A percentile compares a stretch with the other conserved stretches of the same genome.
Conservation (phyloP, 2,888 invertebrate genomes). For the Lingula anatina region DNA sequence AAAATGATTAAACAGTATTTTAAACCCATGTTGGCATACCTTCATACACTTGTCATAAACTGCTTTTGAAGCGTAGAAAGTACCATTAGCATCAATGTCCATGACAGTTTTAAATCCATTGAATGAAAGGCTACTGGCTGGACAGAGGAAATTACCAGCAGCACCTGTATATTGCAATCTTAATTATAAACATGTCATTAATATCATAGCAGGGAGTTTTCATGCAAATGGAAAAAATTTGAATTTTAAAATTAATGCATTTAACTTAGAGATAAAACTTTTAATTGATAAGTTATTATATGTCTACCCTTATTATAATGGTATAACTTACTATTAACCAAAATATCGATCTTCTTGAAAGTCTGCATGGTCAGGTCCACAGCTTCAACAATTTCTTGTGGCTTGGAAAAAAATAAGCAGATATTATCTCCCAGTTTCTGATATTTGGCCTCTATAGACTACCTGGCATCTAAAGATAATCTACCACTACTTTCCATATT, state of each 20-base stretch:
- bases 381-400: slow-evolving; percentile 33
- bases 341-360: slow-evolving; percentile 40
- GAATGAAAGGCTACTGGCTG: slow-evolving; percentile 36
- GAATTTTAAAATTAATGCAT: not conserved
- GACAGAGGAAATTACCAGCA: slow-evolving; percentile 48
- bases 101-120: slow-evolving; percentile 49
- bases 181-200: not conserved
- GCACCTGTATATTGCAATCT: slow-evolving; percentile 25
- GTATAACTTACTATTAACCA: slow-evolving; percentile 40
- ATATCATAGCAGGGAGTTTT: no score
- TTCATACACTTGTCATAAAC: slow-evolving; percentile 46
- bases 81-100: slow-evolving; percentile 48
- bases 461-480: no score
- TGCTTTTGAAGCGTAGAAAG: slow-evolving; percentile 45
- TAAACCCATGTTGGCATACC: no score
- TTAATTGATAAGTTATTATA: not conserved
- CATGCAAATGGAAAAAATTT: not conserved
- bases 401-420: slow-evolving; percentile 28
- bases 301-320: not conserved
- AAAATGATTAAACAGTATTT: no score
- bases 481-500: no score
- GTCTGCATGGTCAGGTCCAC: slow-evolving; percentile 30
- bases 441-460: no score
- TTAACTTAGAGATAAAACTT: not conserved
- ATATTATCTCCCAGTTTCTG: no score